phyloP scores from a whole-genome alignment of 1,140 invertebrate genomes.

The Chionoecetes opilio region DNA sequence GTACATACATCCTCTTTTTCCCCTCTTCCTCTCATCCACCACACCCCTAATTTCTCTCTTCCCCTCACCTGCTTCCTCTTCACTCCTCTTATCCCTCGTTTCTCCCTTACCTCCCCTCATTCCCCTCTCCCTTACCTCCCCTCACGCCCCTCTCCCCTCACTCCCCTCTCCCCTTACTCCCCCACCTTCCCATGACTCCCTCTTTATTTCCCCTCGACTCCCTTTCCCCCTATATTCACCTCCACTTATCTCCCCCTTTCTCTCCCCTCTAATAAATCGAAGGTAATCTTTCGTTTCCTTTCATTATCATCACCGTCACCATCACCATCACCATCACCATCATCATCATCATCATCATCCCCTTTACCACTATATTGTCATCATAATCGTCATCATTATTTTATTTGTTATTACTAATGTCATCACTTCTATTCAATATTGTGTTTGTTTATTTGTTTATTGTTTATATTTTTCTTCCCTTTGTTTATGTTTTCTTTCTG shows the following conservation, averaged over 20 bases:
- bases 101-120: background rate
- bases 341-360: background rate
- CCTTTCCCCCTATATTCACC: background rate
- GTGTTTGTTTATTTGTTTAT: background rate
- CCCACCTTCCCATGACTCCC: background rate
- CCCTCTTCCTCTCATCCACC: background rate
- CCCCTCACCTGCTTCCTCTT: background rate
- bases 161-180: background rate
- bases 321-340: too few species aligned
- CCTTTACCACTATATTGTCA: background rate
- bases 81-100: background rate
- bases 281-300: background rate
- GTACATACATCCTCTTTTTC: background rate
- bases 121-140: conserved; percentile 1
- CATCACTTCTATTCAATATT: background rate
- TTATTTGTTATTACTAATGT: background rate
- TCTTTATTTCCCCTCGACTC: background rate
- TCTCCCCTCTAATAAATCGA: background rate
- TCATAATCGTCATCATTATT: too few species aligned
- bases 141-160: too few species aligned
- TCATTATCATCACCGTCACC: too few species aligned
- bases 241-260: background rate
- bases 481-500: background rate
- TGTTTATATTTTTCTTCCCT: background rate
- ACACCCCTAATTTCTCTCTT: background rate